A percentile compares a stretch with the other conserved stretches of the same genome.
These are phyloP conservation scores for Mandrillus leucophaeus DNA, from an alignment of 2,113 vertebrate species.

Conservation along the genomic window DNA sequence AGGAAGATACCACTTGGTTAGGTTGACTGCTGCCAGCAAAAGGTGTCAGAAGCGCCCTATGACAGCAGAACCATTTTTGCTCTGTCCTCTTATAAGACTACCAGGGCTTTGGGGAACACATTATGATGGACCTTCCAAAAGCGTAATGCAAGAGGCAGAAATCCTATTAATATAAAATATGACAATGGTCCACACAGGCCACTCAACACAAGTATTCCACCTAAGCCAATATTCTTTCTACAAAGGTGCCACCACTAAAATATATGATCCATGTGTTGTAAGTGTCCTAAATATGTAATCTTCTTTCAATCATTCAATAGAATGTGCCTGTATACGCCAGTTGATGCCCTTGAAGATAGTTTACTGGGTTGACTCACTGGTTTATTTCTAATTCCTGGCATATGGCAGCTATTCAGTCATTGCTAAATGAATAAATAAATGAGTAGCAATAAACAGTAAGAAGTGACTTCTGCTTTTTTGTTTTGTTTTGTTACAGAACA, in stretches of 20 bases:
- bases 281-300: not conserved
- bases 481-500: not conserved
- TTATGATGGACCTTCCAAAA: not conserved
- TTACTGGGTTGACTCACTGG: not conserved
- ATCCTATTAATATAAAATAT: not conserved
- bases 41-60: not conserved
- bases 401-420: not conserved
- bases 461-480: not conserved
- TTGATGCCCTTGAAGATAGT: not conserved
- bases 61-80: not conserved
- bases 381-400: slow-evolving; percentile 22
- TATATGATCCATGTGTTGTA: not conserved
- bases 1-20: not conserved
- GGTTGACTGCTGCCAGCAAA: not conserved
- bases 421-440: slow-evolving; percentile 12
- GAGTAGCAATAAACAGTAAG: not conserved
- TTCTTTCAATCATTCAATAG: not conserved
- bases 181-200: not conserved
- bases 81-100: not conserved
- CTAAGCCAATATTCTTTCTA: slow-evolving; percentile 12
- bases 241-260: slow-evolving; percentile 28
- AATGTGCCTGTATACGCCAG: not conserved
- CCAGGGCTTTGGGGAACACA: not conserved
- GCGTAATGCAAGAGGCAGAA: not conserved
- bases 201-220: not conserved